Base-by-base conservation (phyloP, 2,888 invertebrate genomes). In the Bellardia pandia region DNA sequence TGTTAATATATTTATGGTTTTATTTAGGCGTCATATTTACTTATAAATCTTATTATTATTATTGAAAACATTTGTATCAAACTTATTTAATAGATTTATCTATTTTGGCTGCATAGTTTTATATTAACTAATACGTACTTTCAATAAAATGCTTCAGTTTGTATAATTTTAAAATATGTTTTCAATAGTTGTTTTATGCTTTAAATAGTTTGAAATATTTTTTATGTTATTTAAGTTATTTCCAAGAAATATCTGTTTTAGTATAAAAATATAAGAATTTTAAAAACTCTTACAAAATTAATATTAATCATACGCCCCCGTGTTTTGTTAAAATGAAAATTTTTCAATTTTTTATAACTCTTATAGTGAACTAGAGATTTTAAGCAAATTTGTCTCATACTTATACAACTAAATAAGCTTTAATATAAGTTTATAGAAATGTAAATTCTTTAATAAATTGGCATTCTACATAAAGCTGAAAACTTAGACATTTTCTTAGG, bases 11-110 rank as follows among this genome's bases (percentile, higher is more conserved):
- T 23, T 23, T n/a, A n/a, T 53, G n/a, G 13, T 14, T 16, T 56
- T 23, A 8, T 4, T 42, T 56, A 72, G 72, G 72, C 42, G 2
- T 23, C 58, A 72, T 58, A 58, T 58, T 74, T 74, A 58, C 42
- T 74, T 74, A 74, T 42, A 58, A 58, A 58, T 72, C 23, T 23
- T 23, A 23, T 23, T 23, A 23, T 23, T 23, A 23, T 23, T 23
- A 23, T n/a, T n/a, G n/a, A 23, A 23, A 23, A 23, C 23, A 23
- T 23, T 23, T 23, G 23, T 23, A 23, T 23, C 1, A 23, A 23
- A 23, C 23, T 23, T 23, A 23, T 23, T 23, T 23, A 23, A 23
- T 23, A 23, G 23, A 23, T 23, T 1, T 23, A 23, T 23, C 23
- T 23, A 23, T 23, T 0, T 23, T 1, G 23, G 23, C 23, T 23